These are phyloP conservation scores for Scaptomyza hsui DNA, from an alignment of 1,140 invertebrate species.

Conservation along the genomic window DNA sequence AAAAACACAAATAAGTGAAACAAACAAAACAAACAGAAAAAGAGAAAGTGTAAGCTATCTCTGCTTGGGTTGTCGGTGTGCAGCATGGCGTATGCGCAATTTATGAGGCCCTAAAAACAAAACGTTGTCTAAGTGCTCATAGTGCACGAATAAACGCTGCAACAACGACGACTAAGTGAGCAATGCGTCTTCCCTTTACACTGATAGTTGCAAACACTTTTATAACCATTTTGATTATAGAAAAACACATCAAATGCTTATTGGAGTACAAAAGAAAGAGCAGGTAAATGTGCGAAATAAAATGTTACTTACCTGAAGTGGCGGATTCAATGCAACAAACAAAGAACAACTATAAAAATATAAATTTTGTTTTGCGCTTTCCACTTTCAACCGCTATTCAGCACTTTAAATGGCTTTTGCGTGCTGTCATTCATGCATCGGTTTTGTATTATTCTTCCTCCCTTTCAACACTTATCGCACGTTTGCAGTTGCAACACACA, in stretches of 20 bases:
- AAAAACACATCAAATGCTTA: background rate
- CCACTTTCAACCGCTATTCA: conserved; percentile 1
- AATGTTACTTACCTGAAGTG: background rate
- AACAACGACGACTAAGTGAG: conserved; percentile 33
- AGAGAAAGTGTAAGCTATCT: conserved; percentile 32
- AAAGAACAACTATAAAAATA: no score
- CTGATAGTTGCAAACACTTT: conserved; percentile 4
- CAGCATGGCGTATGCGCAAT: conserved; percentile 76
- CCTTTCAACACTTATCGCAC: conserved; percentile 60
- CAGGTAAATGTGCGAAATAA: background rate
- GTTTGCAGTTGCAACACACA: conserved; percentile 55
- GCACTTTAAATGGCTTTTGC: background rate
- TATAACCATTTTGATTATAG: conserved; percentile 1
- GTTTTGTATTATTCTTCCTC: background rate
- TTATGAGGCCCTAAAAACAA: conserved; percentile 75
- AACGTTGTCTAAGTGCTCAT: conserved; percentile 50
- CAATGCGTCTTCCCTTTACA: conserved; percentile 25
- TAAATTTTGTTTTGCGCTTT: background rate
- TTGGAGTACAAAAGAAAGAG: background rate
- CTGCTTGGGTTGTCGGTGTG: conserved; percentile 33
- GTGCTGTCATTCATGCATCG: conserved; percentile 16
- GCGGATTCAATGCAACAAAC: no score
- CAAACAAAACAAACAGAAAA: background rate
- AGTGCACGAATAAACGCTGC: conserved; percentile 15
- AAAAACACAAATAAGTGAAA: conserved; percentile 1